A percentile compares a stretch with the other conserved stretches of the same genome.
Evolutionary conservation across 2,888 invertebrate species (phyloP).

Genomic region (Brachylomia viminalis): DNA sequence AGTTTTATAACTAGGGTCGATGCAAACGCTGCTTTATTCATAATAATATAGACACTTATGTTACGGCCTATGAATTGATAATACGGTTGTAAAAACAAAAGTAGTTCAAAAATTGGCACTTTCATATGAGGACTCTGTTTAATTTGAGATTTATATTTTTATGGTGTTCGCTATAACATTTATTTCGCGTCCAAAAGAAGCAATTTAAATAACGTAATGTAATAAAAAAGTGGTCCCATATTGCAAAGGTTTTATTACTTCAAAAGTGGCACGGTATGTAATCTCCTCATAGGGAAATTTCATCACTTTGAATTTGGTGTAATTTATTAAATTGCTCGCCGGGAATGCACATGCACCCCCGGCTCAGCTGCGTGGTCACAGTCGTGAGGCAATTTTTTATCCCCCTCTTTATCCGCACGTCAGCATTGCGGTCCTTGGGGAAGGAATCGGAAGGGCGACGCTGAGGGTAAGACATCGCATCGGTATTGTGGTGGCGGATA

Average conservation of each 20-base stretch:
- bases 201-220: constrained; percentile 41
- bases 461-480: constrained; percentile 72
- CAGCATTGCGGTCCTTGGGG: constrained; percentile 82
- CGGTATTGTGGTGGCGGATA: constrained; percentile 76
- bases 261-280: constrained; percentile 68
- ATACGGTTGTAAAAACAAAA: constrained; percentile 53
- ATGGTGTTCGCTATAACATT: constrained; percentile 44
- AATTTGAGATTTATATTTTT: constrained; percentile 47
- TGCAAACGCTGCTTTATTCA: constrained; percentile 66
- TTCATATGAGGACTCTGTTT: constrained; percentile 26
- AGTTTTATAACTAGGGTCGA: constrained; percentile 69
- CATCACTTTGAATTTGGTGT: constrained; percentile 83
- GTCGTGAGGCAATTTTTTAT: constrained; percentile 85
- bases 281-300: constrained; percentile 80
- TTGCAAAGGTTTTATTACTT: constrained; percentile 65
- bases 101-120: constrained; percentile 37
- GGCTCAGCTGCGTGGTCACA: constrained; percentile 85
- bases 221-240: constrained; percentile 54
- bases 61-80: constrained; percentile 65
- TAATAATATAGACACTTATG: constrained; percentile 64
- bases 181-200: constrained; percentile 28
- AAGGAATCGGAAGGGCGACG: constrained; percentile 78
- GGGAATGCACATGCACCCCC: constrained; percentile 84
- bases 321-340: constrained; percentile 87
- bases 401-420: constrained; percentile 76